These are phyloP conservation scores for Dryobotodes eremita DNA, from an alignment of 2,888 invertebrate genomes.

Conservation along the genomic window DNA sequence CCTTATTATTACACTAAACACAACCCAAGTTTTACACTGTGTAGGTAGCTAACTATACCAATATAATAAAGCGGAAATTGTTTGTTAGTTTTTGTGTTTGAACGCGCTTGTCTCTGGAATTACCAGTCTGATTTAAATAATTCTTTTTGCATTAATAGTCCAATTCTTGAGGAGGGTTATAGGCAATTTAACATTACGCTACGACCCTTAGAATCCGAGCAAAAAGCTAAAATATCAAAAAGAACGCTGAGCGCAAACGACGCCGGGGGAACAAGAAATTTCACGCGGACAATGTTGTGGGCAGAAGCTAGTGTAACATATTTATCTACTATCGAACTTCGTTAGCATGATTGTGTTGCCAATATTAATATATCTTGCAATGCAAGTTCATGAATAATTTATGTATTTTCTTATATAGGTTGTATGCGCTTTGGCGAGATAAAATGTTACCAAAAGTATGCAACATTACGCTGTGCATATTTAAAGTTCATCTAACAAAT, in stretches of 20 bases:
- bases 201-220: no score
- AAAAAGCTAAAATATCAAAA: no score
- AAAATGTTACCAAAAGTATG: conserved; percentile 3
- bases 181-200: no score
- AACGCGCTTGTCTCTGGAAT: neutral
- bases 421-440: neutral
- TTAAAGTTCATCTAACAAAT: neutral
- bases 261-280: no score
- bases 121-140: neutral
- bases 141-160: no score
- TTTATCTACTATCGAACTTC: conserved; percentile 2
- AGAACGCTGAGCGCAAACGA: neutral
- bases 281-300: neutral
- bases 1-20: conserved; percentile 7
- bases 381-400: neutral
- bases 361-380: neutral
- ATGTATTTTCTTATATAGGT: neutral
- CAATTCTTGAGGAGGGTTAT: no score
- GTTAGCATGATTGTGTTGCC: conserved; percentile 4
- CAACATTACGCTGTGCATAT: neutral
- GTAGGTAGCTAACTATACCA: neutral
- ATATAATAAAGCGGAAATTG: neutral
- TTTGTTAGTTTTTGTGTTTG: neutral
- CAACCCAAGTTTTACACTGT: conserved; percentile 22
- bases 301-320: neutral